These are phyloP conservation scores for Mixornis gularis DNA, from an alignment of 2,113 vertebrate species.

Conservation along the genomic window DNA sequence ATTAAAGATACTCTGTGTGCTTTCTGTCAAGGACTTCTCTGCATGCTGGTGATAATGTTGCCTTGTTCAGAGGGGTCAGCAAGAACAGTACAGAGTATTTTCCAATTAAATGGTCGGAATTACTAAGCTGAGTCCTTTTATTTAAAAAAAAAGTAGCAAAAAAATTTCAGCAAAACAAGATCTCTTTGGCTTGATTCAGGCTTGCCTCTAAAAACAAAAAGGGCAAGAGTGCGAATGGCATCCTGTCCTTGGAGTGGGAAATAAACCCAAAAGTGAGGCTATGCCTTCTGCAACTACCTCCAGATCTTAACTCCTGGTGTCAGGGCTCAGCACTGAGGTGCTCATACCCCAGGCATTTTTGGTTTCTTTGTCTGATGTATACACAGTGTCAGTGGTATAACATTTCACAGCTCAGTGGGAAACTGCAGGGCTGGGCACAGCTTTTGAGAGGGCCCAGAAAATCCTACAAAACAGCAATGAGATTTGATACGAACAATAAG, in stretches of 20 bases:
- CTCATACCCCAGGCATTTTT: background rate
- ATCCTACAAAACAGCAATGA: background rate
- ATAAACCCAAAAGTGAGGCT: background rate
- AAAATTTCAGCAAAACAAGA: conserved; percentile 11
- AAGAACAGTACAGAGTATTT: conserved; percentile 30
- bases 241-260: background rate
- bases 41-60: conserved; percentile 25
- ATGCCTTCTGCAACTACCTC: background rate
- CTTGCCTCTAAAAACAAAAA: conserved; percentile 1
- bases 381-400: background rate
- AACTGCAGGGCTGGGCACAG: background rate
- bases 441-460: background rate
- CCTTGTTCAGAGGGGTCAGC: conserved; percentile 38
- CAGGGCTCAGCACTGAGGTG: background rate
- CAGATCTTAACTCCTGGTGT: background rate
- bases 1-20: conserved; percentile 6
- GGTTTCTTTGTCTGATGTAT: background rate
- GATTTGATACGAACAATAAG: background rate
- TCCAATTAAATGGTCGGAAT: conserved; percentile 2
- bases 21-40: conserved; percentile 16
- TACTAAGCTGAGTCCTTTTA: background rate
- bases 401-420: background rate
- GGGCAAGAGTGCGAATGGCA: background rate
- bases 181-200: background rate
- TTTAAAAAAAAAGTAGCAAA: background rate